Evolutionary conservation across 2,888 invertebrate species (phyloP), one percentile per base, ranked within the genome.

Genomic region (Drosophila fulvimacula): DNA sequence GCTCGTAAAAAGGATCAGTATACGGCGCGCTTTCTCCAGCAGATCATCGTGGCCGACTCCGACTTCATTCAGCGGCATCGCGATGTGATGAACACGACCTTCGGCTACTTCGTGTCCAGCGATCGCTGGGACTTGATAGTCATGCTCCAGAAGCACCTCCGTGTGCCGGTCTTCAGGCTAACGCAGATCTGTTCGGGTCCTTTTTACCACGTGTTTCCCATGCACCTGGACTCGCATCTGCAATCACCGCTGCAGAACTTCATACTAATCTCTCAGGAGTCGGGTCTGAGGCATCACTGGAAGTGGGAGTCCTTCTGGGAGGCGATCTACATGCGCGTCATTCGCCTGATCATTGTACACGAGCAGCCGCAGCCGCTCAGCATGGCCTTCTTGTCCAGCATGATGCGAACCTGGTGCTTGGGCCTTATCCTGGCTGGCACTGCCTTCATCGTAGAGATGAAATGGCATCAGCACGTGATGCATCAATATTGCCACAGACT

Each of bases 81-180:
- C 0, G 86, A 87, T 19, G 11, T 44, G 2, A 55, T 91, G 1
- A 91, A 91, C 34, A 74, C 73, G 1, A 76, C 69, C 0, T 91
- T 49, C 36, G 91, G 86, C 5, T 91, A 88, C 55, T 80, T 86
- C 5, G 57, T 85, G 4, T 75, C 85, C 55, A 63, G 76, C 2
- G 92, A 91, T 76, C 91, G 91, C 15, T 91, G 92, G 91, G 21
- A 57, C 0, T 88, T 89, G 27, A 51, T 92, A 2, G 62, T 80
- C n/a, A 69, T 76, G 61, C 91, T 91, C 38, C 91, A 91, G 53
- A 19, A 36, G 0, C 81, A 78, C 51, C 46, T 90, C 3, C 68
- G 34, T 0, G 70, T 73, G 17, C 91, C 92, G 2, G 44, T 85
- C 10, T 91, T 91, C 59, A 79, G 81, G 0, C n/a, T 78, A 0